phyloP scores from a whole-genome alignment of 2,888 invertebrate genomes.

The Drosophila sordidula region DNA sequence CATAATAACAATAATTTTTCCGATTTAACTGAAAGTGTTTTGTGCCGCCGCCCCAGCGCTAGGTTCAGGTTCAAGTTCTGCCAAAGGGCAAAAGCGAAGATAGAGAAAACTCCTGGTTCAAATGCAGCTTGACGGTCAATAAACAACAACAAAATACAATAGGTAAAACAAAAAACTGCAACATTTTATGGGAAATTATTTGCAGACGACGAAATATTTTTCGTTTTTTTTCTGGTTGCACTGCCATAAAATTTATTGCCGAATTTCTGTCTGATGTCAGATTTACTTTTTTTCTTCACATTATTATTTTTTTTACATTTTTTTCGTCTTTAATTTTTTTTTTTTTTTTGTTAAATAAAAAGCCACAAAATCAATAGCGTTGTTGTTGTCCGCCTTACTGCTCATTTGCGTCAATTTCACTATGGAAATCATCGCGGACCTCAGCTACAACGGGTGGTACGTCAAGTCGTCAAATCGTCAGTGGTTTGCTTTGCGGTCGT shows the following conservation, averaged over 20 bases:
- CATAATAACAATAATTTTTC: constrained; percentile 52
- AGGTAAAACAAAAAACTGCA: constrained; percentile 9
- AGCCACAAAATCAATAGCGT: constrained; percentile 66
- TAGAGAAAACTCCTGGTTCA: constrained; percentile 28
- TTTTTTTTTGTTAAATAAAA: constrained; percentile 42
- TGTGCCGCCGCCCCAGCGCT: constrained; percentile 14
- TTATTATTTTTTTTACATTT: constrained; percentile 2
- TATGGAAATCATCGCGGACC: constrained; percentile 56
- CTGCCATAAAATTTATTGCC: constrained; percentile 44
- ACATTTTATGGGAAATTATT: constrained; percentile 64
- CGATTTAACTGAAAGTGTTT: constrained; percentile 31
- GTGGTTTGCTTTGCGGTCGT: constrained; percentile 32
- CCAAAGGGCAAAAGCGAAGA: constrained; percentile 42
- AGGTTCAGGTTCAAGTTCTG: constrained; percentile 73
- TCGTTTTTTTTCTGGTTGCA: constrained; percentile 13
- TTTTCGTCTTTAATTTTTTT: constrained; percentile 15
- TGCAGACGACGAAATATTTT: constrained; percentile 36
- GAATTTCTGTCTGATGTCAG: constrained; percentile 25
- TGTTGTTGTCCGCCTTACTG: constrained; percentile 39
- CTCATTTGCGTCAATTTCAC: constrained; percentile 66
- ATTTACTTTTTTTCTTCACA: constrained; percentile 9
- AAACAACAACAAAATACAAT: background rate
- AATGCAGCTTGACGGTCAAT: constrained; percentile 38
- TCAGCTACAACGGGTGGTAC: constrained; percentile 22
- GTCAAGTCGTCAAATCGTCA: constrained; percentile 22